Evolutionary conservation across 37 sponge, comb jelly and placozoan species (phyloP), one percentile per base, ranked within the genome.

Genomic region (Halichondria panicea): DNA sequence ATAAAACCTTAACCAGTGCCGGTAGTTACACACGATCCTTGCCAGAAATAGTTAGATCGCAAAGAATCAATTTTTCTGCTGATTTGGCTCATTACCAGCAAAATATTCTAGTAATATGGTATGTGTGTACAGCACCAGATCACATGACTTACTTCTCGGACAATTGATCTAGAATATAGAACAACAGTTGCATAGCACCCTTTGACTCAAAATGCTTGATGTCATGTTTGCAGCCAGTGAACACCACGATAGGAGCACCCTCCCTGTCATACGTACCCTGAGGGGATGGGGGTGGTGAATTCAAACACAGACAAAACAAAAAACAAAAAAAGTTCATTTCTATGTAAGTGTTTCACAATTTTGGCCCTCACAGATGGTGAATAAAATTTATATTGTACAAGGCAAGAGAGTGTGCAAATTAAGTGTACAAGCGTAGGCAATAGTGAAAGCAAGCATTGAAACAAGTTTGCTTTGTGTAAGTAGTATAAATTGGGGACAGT

Each of bases 161-260:
- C 25, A 73, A 4, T 33, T 75, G 54, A 48, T 87, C 87, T 4
- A 87, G 68, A 2, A 54, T 62, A 25, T 75, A 54, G 52, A 80
- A 69, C 21, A 87, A 70, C 33, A 79, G 74, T 54, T 87, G 80
- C 69, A 81, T 74, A 8, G 68, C 70, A 18, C 76, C 40, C 59
- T 68, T 74, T 48, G 13, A 37, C 39, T 87, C 70, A 64, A 64
- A 72, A n/a, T 37, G 35, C 2, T 13, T 37, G 27, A 40, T n/a
- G 0, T 87, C 73, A 56, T 80, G 76, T 11, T 41, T 61, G 21
- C 34, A n/a, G 0, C 21, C 74, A 44, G 75, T 80, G 52, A 80
- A 80, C n/a, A 87, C 76, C 0, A 87, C 13, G 8, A 87, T 9
- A 38, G 76, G 81, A 80, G 76, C 55, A 22, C 75, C 80, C n/a